Conservation (phyloP, 2,113 vertebrate species). For the Aegithalos caudatus region DNA sequence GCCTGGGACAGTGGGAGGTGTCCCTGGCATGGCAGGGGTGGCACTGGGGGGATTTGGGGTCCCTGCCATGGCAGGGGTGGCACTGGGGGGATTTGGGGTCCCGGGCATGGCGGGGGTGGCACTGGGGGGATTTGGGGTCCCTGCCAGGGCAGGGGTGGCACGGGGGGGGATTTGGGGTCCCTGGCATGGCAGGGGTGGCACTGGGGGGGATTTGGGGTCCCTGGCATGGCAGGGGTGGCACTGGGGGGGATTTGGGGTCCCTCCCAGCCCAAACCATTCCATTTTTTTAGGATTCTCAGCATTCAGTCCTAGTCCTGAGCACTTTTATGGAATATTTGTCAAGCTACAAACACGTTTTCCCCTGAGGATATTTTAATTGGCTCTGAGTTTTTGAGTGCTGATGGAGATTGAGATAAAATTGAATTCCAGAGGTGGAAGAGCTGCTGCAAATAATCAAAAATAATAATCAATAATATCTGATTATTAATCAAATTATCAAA, state of each 20-base stretch:
- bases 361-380: background rate
- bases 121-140: background rate
- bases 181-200: background rate
- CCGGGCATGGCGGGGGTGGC: too few species aligned
- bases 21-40: background rate
- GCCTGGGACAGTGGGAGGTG: background rate
- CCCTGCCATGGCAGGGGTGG: background rate
- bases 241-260: background rate
- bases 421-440: background rate
- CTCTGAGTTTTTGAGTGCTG: background rate
- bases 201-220: too few species aligned
- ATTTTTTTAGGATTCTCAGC: background rate
- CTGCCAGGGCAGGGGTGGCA: background rate
- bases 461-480: too few species aligned
- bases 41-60: rapidly evolving
- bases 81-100: too few species aligned
- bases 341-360: rapidly evolving
- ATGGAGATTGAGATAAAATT: background rate
- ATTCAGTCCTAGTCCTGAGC: background rate
- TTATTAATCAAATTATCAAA: background rate
- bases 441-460: background rate
- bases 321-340: background rate
- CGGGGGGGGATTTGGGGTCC: too few species aligned
- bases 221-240: background rate
- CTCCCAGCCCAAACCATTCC: background rate